Conservation (phyloP, 2,797 vertebrate species). For the Notoglanidium macrostoma region DNA sequence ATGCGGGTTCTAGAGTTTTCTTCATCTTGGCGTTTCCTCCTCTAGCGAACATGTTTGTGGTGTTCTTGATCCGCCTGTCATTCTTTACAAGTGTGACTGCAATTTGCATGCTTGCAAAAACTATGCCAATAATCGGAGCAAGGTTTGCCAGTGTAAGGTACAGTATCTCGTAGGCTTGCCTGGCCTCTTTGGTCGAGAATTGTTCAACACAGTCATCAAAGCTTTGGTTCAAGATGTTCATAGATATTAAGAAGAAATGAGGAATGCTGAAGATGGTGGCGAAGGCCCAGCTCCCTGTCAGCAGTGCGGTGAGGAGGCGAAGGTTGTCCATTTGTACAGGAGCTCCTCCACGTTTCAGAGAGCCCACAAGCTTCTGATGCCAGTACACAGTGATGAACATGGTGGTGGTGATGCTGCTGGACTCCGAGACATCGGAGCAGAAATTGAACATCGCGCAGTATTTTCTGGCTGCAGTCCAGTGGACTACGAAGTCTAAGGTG, state of each 20-base stretch:
- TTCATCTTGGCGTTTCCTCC: background rate
- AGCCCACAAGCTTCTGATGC: constrained; percentile 80
- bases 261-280: constrained; percentile 69
- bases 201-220: constrained; percentile 59
- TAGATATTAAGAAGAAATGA: constrained; percentile 64
- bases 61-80: constrained; percentile 61
- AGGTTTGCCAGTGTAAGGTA: constrained; percentile 73
- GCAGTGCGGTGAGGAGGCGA: constrained; percentile 58
- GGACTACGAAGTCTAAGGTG: constrained; percentile 66
- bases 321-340: constrained; percentile 71
- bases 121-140: constrained; percentile 69
- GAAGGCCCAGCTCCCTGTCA: constrained; percentile 68
- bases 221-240: constrained; percentile 53
- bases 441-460: constrained; percentile 71
- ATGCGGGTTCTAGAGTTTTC: too few species aligned
- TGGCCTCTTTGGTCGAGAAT: constrained; percentile 54
- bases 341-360: constrained; percentile 69
- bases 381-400: constrained; percentile 77
- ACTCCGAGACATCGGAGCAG: constrained; percentile 71
- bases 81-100: constrained; percentile 69
- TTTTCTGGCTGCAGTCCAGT: constrained; percentile 11
- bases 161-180: constrained; percentile 64
- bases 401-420: constrained; percentile 80
- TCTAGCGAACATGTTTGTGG: constrained; percentile 16
- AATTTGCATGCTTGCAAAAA: constrained; percentile 69